Evolutionary conservation across 2,113 vertebrate species (phyloP).

Genomic region (Arothron firmamentum): DNA sequence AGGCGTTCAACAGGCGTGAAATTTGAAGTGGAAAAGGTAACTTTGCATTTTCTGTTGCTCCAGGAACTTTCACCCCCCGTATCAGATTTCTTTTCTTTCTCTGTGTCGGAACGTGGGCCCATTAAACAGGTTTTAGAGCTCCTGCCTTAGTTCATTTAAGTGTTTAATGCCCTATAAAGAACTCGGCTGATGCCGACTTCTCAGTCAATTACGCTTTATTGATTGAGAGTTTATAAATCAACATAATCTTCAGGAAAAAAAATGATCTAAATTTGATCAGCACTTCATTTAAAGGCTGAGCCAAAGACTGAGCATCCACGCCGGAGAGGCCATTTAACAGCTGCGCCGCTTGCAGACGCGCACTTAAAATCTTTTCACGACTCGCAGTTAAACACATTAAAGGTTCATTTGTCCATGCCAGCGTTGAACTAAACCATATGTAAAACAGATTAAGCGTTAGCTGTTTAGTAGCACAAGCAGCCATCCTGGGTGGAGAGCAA

Average conservation of each 20-base stretch:
- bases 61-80: constrained; percentile 13
- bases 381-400: constrained; percentile 13
- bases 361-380: constrained; percentile 29
- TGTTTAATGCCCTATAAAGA: constrained; percentile 64
- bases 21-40: neutral
- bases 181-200: constrained; percentile 62
- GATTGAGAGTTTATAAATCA: constrained; percentile 68
- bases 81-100: constrained; percentile 15
- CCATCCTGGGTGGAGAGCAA: constrained; percentile 13
- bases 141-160: constrained; percentile 59
- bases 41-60: constrained; percentile 10
- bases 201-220: constrained; percentile 68
- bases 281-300: constrained; percentile 47
- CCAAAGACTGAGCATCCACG: constrained; percentile 48
- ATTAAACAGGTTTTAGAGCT: constrained; percentile 54
- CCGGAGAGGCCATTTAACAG: constrained; percentile 49
- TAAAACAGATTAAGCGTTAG: constrained; percentile 18
- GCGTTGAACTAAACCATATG: neutral
- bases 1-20: too few relatives aligned
- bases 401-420: neutral
- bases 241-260: constrained; percentile 52
- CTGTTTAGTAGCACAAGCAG: constrained; percentile 40
- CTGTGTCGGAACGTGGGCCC: constrained; percentile 31
- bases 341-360: constrained; percentile 29
- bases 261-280: constrained; percentile 47